Evolutionary conservation across 2,888 invertebrate species (phyloP), one percentile per base, ranked within the genome.

Genomic region (Parnassius orleans): DNA sequence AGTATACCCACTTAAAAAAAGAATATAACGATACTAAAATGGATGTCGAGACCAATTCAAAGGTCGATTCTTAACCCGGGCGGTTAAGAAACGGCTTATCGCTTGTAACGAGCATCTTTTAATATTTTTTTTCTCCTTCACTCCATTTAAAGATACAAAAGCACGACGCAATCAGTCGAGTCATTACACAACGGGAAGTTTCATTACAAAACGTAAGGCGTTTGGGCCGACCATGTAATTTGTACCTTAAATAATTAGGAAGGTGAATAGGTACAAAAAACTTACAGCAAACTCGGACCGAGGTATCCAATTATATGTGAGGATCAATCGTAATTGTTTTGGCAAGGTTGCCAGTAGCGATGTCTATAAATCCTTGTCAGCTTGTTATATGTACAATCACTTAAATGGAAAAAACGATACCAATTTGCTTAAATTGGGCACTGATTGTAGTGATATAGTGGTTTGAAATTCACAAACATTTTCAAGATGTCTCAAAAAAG

Each of bases 211-310:
- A 62, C 59, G 53, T 66, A 46, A 63, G 71, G 66, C 74, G 69
- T 72, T 71, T 71, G 72, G 66, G 64, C 53, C 66, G 55, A 63
- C 68, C 65, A 48, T 72, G 71, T 74, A 76, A 78, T 76, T 75
- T 76, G 74, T 72, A 68, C 69, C 67, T 71, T 67, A 68, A 69
- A 75, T 78, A 75, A 78, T 77, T 73, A 74, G 71, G 68, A 70
- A 71, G 70, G 56, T 43, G 62, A 52, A 63, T 47, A 63, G 63
- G 60, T 67, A 54, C 65, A 66, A 67, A 70, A 70, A 74, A 73
- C 69, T 66, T 69, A 69, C 69, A 68, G 68, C 69, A 68, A 68
- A 60, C 66, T 63, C 63, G 63, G 50, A 59, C 65, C 52, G 64
- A 65, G 41, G 62, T 68, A 66, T 69, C 68, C 68, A 71, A 72